Conservation (phyloP, 2,797 vertebrate genomes). For the Clarias pachynema region DNA sequence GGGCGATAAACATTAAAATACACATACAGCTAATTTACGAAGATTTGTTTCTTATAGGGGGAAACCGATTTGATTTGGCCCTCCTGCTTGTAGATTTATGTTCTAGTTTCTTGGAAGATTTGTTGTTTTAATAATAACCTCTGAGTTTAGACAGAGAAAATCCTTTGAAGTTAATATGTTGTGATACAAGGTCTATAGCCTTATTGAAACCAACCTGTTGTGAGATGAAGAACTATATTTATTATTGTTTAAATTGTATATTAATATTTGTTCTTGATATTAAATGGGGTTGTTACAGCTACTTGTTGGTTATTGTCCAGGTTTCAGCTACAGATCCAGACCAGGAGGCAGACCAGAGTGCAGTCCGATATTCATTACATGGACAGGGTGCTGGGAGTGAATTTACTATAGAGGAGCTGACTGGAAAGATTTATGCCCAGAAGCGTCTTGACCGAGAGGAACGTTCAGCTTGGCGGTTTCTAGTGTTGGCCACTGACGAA, state of each 20-base stretch:
- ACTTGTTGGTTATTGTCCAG: constrained; percentile 61
- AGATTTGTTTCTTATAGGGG: constrained; percentile 44
- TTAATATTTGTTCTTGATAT: constrained; percentile 41
- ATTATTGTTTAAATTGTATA: not conserved
- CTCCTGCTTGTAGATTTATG: constrained; percentile 40
- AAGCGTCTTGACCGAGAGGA: constrained; percentile 83
- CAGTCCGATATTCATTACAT: constrained; percentile 83
- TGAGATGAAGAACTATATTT: not conserved
- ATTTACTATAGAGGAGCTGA: constrained; percentile 82
- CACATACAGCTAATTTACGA: not conserved
- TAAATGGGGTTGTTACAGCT: not conserved
- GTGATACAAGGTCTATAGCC: not conserved
- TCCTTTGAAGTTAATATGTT: not conserved
- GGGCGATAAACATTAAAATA: constrained; percentile 1
- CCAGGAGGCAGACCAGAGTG: constrained; percentile 81
- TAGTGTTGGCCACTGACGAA: constrained; percentile 87
- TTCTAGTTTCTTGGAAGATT: not conserved
- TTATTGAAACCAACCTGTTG: not conserved
- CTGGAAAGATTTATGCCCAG: constrained; percentile 78
- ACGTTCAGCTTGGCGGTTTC: constrained; percentile 80
- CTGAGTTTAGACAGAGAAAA: not conserved
- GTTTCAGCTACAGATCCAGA: constrained; percentile 87
- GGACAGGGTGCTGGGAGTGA: constrained; percentile 84
- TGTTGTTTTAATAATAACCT: not conserved
- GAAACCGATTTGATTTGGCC: constrained; percentile 56